Evolutionary conservation across 2,888 invertebrate species (phyloP).

Genomic region (Clistopyga incitator): DNA sequence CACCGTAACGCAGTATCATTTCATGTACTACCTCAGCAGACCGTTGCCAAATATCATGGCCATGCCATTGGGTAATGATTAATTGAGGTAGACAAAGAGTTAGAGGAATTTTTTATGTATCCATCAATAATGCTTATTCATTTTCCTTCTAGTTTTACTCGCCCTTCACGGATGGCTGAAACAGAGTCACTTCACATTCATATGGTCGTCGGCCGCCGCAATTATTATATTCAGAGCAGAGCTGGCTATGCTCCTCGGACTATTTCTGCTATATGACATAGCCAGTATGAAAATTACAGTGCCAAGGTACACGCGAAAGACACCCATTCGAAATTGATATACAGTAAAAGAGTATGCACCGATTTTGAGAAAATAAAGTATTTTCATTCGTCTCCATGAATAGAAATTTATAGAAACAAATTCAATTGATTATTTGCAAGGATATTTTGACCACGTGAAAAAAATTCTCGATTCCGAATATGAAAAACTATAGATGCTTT

Average conservation of each 20-base stretch:
- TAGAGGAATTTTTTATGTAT: constrained; percentile 12
- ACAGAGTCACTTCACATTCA: constrained; percentile 90
- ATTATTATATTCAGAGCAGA: constrained; percentile 97
- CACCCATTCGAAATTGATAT: constrained; percentile 60
- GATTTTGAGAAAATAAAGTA: neutral
- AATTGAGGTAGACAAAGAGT: constrained; percentile 55
- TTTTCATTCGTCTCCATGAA: neutral
- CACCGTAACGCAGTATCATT: constrained; percentile 97
- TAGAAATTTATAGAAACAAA: neutral
- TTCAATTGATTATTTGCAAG: too few relatives aligned
- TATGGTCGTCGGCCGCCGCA: constrained; percentile 93
- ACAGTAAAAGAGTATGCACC: constrained; percentile 8
- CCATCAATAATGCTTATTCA: constrained; percentile 32
- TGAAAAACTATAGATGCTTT: too few relatives aligned
- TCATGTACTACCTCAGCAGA: constrained; percentile 98
- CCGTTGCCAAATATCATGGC: constrained; percentile 98
- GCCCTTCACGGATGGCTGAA: constrained; percentile 94
- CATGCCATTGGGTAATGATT: constrained; percentile 91
- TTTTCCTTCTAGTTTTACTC: constrained; percentile 90
- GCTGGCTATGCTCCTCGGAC: constrained; percentile 93
- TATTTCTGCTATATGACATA: constrained; percentile 93
- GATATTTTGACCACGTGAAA: too few relatives aligned
- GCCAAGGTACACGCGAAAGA: constrained; percentile 85
- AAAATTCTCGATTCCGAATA: too few relatives aligned
- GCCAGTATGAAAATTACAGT: constrained; percentile 89